phyloP scores from a whole-genome alignment of 2,797 vertebrate species.

The Gallinago stenura region DNA sequence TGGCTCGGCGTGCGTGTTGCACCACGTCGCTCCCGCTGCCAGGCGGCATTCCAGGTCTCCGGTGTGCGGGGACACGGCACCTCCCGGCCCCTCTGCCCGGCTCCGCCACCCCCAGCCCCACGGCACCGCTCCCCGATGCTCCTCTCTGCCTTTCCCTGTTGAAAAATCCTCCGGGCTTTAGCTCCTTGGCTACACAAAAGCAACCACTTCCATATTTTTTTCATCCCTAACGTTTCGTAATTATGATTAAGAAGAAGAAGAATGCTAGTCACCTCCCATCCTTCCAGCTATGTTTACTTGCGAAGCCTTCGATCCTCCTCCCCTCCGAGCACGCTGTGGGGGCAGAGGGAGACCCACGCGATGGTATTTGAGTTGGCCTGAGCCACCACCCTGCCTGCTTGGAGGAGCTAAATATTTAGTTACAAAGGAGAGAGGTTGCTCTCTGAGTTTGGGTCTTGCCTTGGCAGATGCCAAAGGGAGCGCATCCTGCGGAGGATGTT shows the following conservation, averaged over 20 bases:
- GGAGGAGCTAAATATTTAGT: background rate
- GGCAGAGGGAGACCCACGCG: background rate
- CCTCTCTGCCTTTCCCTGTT: background rate
- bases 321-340: background rate
- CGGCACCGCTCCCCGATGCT: background rate
- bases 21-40: background rate
- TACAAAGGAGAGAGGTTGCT: background rate
- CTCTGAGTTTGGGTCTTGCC: background rate
- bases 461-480: background rate
- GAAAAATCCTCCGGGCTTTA: background rate
- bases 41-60: background rate
- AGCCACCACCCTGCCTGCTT: background rate
- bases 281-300: conserved; percentile 29
- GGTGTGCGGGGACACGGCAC: background rate
- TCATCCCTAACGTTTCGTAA: background rate
- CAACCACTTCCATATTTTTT: background rate
- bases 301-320: background rate
- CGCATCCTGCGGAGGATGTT: background rate
- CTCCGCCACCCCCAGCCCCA: background rate
- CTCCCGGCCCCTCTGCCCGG: accelerated
- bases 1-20: background rate
- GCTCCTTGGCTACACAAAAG: background rate
- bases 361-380: background rate
- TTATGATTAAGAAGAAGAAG: conserved; percentile 9
- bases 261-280: conserved; percentile 1